Percentiles rank a stretch among this genome's conserved stretches.
Conservation (phyloP, 2,797 vertebrate species). For the Dendrocincla fuliginosa region DNA sequence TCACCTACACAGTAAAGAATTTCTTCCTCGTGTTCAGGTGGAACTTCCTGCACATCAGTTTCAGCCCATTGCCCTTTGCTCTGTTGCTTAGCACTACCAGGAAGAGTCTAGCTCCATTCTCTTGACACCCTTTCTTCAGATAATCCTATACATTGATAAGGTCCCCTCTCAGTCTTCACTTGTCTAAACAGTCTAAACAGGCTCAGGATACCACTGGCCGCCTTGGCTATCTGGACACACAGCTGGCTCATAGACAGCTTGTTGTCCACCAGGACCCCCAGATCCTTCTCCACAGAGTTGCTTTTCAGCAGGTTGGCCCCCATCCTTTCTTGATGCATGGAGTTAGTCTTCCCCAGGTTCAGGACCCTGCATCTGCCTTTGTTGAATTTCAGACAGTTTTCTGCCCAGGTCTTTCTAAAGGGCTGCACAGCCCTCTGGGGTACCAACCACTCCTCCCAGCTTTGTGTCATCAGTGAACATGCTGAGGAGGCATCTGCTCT, state of each 20-base stretch:
- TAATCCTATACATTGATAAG: too few relatives aligned
- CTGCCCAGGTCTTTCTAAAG: fast-evolving
- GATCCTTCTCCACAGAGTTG: fast-evolving
- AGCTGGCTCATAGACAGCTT: background rate
- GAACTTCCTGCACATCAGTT: background rate
- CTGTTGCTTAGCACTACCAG: background rate
- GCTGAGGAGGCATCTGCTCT: background rate
- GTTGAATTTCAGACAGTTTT: background rate
- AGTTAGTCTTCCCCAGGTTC: fast-evolving
- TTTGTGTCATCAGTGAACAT: too few relatives aligned
- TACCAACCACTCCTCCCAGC: fast-evolving
- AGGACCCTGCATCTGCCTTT: background rate
- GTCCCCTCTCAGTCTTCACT: background rate
- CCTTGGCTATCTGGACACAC: too few relatives aligned
- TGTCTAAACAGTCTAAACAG: background rate
- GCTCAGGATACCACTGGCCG: background rate
- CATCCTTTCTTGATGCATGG: background rate
- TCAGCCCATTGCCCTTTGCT: background rate
- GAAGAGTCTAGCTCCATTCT: background rate
- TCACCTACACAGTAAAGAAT: background rate
- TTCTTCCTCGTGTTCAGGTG: background rate
- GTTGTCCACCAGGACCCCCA: background rate
- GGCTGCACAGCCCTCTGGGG: background rate
- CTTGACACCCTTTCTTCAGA: background rate
- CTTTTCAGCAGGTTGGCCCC: background rate